Evolutionary conservation across 2,797 vertebrate genomes (phyloP).

Genomic region (Squalus acanthias): DNA sequence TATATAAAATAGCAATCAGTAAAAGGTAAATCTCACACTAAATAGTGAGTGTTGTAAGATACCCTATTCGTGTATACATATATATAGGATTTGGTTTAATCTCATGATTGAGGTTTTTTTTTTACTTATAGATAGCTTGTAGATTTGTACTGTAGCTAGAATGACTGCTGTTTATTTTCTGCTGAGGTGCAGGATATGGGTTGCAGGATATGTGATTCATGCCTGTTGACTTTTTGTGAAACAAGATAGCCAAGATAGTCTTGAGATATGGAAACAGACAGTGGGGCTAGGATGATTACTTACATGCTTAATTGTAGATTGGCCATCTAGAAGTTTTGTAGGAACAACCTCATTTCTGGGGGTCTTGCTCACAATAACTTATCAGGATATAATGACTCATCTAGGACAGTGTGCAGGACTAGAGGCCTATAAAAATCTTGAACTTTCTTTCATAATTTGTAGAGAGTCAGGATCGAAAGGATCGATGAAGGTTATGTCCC

Average conservation of each 20-base stretch:
- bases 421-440: not conserved
- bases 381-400: not conserved
- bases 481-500: not conserved
- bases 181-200: not conserved
- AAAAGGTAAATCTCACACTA: not conserved
- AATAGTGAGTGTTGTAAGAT: not conserved
- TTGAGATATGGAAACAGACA: not conserved
- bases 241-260: not conserved
- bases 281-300: not conserved
- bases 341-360: no score
- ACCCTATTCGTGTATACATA: no score
- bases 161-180: not conserved
- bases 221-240: not conserved
- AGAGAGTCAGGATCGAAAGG: not conserved
- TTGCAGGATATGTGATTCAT: not conserved
- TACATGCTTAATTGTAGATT: not conserved
- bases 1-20: not conserved
- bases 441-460: not conserved
- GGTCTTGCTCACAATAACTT: no score
- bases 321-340: not conserved
- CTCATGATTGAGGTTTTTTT: not conserved
- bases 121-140: not conserved
- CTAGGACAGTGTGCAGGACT: not conserved
- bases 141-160: not conserved
- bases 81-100: not conserved